phyloP scores from a whole-genome alignment of 2,113 vertebrate genomes.

The Eonycteris spelaea region DNA sequence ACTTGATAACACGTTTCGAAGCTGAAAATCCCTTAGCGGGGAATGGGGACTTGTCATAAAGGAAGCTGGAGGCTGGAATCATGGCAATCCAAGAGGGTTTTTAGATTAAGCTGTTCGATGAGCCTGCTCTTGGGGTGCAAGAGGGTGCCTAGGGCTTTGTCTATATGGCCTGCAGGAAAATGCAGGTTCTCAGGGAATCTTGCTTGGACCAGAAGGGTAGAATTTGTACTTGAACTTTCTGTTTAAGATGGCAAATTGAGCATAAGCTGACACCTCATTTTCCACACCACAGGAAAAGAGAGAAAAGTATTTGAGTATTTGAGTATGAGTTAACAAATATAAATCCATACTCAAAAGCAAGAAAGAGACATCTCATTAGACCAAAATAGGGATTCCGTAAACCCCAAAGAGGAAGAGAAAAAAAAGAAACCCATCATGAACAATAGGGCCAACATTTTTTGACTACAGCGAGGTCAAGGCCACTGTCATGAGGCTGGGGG shows the following conservation, averaged over 20 bases:
- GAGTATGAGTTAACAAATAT: neutral
- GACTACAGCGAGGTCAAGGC: neutral
- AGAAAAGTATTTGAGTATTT: neutral
- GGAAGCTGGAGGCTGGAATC: neutral
- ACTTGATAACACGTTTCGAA: neutral
- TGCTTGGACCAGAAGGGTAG: neutral
- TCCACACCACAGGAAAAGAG: neutral
- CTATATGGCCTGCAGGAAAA: neutral
- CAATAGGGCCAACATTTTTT: neutral
- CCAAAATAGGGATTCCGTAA: neutral
- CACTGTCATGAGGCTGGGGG: neutral
- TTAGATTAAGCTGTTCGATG: neutral
- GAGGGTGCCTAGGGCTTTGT: neutral
- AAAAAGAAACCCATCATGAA: neutral
- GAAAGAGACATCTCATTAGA: neutral
- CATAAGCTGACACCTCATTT: neutral
- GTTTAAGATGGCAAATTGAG: neutral
- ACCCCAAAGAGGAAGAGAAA: neutral
- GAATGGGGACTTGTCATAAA: neutral
- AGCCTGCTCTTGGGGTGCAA: neutral
- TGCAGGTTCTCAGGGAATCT: neutral
- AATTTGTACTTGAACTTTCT: conserved; percentile 9
- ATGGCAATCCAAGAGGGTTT: neutral
- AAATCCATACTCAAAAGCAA: neutral
- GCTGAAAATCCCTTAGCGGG: neutral